phyloP scores from a whole-genome alignment of 2,797 vertebrate species.

The Chloroceryle inda region DNA sequence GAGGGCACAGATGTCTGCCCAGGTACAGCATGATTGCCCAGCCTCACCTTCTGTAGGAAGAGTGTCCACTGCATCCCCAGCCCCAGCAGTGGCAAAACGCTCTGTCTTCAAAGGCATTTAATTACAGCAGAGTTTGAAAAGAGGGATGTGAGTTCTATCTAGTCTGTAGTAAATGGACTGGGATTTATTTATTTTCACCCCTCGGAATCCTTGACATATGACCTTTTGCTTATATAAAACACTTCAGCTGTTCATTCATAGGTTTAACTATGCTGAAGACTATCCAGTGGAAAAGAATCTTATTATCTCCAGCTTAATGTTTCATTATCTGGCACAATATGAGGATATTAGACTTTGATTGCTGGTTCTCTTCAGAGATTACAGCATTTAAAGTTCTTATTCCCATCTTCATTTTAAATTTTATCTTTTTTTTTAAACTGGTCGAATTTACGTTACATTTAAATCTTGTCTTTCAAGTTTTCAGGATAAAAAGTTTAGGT shows the following conservation, averaged over 20 bases:
- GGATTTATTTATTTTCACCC: not conserved
- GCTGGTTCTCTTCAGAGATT: slow-evolving; percentile 58
- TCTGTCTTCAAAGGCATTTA: not conserved
- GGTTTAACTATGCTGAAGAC: slow-evolving; percentile 64
- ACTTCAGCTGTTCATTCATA: slow-evolving; percentile 58
- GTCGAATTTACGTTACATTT: not conserved
- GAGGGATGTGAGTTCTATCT: not conserved
- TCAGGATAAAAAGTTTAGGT: not conserved
- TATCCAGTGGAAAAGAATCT: slow-evolving; percentile 67
- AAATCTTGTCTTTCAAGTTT: slow-evolving; percentile 12
- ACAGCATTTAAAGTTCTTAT: slow-evolving; percentile 57
- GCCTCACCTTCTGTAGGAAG: not conserved
- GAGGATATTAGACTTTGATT: slow-evolving; percentile 66
- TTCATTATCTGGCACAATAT: slow-evolving; percentile 71
- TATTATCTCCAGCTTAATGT: slow-evolving; percentile 71
- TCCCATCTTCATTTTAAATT: slow-evolving; percentile 36
- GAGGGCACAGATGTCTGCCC: accelerated
- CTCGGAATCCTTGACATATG: slow-evolving; percentile 60
- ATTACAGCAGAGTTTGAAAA: not conserved
- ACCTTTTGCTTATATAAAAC: slow-evolving; percentile 59
- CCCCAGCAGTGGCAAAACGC: not conserved
- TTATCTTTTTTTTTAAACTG: not conserved
- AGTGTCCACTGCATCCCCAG: not conserved
- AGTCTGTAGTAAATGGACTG: not conserved
- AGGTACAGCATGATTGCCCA: accelerated